phyloP scores from a whole-genome alignment of 2,888 invertebrate genomes.

The Mellilla xanthometata region DNA sequence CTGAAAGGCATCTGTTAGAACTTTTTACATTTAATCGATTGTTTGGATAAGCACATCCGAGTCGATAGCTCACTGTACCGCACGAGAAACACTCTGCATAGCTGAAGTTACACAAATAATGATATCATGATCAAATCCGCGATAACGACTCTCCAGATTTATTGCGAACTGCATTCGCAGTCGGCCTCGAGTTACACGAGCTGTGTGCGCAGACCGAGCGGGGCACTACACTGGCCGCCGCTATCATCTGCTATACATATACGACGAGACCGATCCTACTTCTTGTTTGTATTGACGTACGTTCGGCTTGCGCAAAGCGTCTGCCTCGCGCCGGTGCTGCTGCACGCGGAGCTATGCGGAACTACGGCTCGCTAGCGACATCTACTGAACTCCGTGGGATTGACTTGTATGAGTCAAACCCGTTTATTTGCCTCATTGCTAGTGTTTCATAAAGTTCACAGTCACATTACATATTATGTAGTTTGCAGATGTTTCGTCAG shows the following conservation, averaged over 20 bases:
- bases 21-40: constrained; percentile 51
- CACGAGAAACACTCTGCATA: constrained; percentile 36
- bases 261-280: constrained; percentile 57
- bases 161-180: constrained; percentile 59
- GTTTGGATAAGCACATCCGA: constrained; percentile 45
- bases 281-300: constrained; percentile 78
- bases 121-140: constrained; percentile 58
- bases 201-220: constrained; percentile 66
- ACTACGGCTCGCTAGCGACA: constrained; percentile 36
- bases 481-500: constrained; percentile 5
- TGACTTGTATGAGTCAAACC: background rate
- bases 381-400: constrained; percentile 35
- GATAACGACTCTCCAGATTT: constrained; percentile 50
- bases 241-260: constrained; percentile 66
- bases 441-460: no score
- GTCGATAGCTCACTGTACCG: constrained; percentile 51
- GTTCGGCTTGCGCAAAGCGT: constrained; percentile 59
- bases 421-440: no score
- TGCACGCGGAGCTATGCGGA: constrained; percentile 27
- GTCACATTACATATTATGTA: background rate
- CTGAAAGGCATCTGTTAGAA: constrained; percentile 46
- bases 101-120: constrained; percentile 48
- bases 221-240: constrained; percentile 62
- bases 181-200: constrained; percentile 66
- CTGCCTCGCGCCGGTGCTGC: constrained; percentile 38